phyloP scores from a whole-genome alignment of 2,888 invertebrate species.

The Ectemnius lituratus region DNA sequence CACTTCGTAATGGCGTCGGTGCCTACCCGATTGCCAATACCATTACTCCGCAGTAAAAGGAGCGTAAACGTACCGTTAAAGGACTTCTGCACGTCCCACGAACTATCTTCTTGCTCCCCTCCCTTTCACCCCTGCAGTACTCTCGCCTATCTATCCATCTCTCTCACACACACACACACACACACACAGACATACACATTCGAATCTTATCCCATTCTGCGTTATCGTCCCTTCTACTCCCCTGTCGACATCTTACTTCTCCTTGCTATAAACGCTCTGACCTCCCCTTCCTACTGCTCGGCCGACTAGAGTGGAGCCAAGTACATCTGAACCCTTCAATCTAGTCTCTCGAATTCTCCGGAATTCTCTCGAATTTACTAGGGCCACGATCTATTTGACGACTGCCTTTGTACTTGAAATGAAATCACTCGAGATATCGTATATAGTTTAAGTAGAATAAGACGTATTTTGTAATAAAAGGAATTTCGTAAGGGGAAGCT shows the following conservation, averaged over 20 bases:
- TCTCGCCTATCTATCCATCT: neutral
- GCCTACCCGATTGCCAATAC: constrained; percentile 58
- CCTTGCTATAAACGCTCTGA: too few species aligned
- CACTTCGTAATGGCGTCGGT: constrained; percentile 30
- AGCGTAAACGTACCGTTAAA: constrained; percentile 60
- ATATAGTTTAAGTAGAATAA: too few species aligned
- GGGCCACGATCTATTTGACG: too few species aligned
- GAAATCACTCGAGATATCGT: too few species aligned
- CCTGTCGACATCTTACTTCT: constrained; percentile 3
- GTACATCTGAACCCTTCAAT: neutral
- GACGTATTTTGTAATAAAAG: too few species aligned
- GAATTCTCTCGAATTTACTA: too few species aligned
- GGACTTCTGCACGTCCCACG: constrained; percentile 42
- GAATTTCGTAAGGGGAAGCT: too few species aligned
- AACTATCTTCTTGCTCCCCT: neutral
- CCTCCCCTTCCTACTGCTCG: neutral
- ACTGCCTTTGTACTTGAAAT: too few species aligned
- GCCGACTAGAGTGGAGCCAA: neutral
- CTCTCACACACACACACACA: neutral
- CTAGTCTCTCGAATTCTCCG: too few species aligned
- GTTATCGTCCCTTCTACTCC: neutral
- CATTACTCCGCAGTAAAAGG: constrained; percentile 62
- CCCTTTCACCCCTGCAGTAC: neutral
- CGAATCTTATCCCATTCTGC: constrained; percentile 10
- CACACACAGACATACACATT: neutral